phyloP scores from a whole-genome alignment of 2,888 invertebrate genomes.

The Tuta absoluta region DNA sequence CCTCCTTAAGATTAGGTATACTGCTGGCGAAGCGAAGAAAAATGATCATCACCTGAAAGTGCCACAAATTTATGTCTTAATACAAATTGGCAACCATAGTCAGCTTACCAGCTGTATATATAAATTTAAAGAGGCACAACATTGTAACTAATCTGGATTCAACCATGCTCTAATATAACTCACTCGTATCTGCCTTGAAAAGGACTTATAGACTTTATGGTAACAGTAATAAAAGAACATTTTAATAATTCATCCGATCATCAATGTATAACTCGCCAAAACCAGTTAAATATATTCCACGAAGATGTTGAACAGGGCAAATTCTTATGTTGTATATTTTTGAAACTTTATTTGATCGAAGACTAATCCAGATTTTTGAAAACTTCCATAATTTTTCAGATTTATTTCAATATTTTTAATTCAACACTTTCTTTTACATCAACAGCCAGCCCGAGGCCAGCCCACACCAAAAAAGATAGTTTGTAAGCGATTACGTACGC shows the following conservation, averaged over 20 bases:
- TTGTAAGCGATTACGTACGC: too few species aligned
- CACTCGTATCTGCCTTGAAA: not conserved
- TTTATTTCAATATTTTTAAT: too few species aligned
- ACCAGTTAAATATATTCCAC: not conserved
- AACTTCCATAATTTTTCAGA: too few species aligned
- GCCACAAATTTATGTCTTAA: slow-evolving; percentile 1
- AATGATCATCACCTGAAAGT: not conserved
- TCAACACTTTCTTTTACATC: too few species aligned
- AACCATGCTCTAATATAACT: slow-evolving; percentile 21
- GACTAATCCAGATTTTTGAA: not conserved
- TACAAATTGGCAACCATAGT: slow-evolving; percentile 19
- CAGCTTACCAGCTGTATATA: slow-evolving; percentile 25
- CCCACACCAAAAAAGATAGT: too few species aligned
- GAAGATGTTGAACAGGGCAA: not conserved
- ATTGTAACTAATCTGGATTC: slow-evolving; percentile 15
- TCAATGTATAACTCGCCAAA: not conserved
- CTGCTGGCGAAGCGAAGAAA: not conserved
- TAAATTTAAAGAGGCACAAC: slow-evolving; percentile 20
- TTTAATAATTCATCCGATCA: slow-evolving; percentile 13
- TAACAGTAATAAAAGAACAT: slow-evolving; percentile 11
- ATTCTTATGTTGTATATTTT: too few species aligned
- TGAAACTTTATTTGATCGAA: not conserved
- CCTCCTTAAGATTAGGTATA: too few species aligned
- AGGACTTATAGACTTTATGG: slow-evolving; percentile 2
- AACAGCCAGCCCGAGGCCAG: too few species aligned